These are phyloP conservation scores for Crypturellus undulatus DNA, from an alignment of 2,113 vertebrate species.

Conservation along the genomic window DNA sequence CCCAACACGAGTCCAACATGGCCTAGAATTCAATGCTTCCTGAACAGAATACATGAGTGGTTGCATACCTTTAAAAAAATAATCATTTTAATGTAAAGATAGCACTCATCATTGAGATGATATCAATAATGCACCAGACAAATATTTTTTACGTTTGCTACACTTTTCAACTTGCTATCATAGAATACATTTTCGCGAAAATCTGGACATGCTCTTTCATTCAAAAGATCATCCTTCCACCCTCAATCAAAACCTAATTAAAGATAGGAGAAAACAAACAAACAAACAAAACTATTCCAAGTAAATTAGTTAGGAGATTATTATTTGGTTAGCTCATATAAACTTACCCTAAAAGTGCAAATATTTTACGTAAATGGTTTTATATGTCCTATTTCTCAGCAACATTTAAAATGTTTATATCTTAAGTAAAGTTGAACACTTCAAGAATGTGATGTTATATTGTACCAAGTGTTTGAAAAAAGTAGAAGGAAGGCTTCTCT, in stretches of 20 bases:
- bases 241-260: neutral
- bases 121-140: neutral
- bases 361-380: neutral
- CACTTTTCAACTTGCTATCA: neutral
- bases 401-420: neutral
- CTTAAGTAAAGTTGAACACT: neutral
- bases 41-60: slow-evolving; percentile 98
- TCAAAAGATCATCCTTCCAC: neutral
- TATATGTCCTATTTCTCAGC: neutral
- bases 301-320: neutral
- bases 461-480: neutral
- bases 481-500: neutral
- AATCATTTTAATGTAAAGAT: neutral
- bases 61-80: slow-evolving; percentile 90
- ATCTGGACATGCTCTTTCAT: neutral
- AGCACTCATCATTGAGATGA: neutral
- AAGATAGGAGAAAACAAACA: neutral
- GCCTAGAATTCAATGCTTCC: slow-evolving; percentile 89
- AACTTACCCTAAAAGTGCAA: neutral
- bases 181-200: neutral
- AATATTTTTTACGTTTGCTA: neutral
- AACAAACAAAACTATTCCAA: neutral
- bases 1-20: slow-evolving; percentile 91
- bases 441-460: neutral
- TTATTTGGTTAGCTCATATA: too few species aligned